Conservation (phyloP, 1,140 invertebrate species). For the Camponotus floridanus region DNA sequence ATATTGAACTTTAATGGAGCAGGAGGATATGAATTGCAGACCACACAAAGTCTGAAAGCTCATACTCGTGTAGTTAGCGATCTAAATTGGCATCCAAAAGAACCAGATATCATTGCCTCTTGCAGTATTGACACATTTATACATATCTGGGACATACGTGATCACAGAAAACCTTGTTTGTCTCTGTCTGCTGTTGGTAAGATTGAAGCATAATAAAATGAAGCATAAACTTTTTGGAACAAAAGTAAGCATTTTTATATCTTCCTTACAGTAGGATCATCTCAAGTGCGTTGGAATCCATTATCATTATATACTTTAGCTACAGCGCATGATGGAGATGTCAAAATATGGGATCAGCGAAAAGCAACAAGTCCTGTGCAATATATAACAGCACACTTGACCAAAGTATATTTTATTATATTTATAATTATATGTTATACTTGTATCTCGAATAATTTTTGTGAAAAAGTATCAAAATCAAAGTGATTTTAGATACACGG, state of each 20-base stretch:
- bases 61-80: conserved; percentile 97
- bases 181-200: conserved; percentile 93
- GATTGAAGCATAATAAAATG: conserved; percentile 48
- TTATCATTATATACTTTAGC: conserved; percentile 94
- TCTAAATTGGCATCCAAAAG: conserved; percentile 96
- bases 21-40: conserved; percentile 87
- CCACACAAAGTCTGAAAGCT: conserved; percentile 91
- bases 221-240: not conserved
- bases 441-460: not conserved
- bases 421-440: not conserved
- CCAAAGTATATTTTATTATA: conserved; percentile 87
- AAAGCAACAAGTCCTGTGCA: conserved; percentile 95
- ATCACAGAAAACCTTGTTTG: conserved; percentile 92
- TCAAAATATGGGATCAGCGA: conserved; percentile 97
- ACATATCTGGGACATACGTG: conserved; percentile 96
- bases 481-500: conserved; percentile 92
- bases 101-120: conserved; percentile 95
- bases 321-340: conserved; percentile 97
- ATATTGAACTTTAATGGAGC: conserved; percentile 91
- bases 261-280: conserved; percentile 91
- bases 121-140: conserved; percentile 98
- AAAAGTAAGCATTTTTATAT: not conserved
- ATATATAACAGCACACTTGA: conserved; percentile 97
- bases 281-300: conserved; percentile 97
- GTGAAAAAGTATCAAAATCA: conserved; percentile 9